Conservation (phyloP, 2,113 vertebrate genomes). For the Polyodon spathula region DNA sequence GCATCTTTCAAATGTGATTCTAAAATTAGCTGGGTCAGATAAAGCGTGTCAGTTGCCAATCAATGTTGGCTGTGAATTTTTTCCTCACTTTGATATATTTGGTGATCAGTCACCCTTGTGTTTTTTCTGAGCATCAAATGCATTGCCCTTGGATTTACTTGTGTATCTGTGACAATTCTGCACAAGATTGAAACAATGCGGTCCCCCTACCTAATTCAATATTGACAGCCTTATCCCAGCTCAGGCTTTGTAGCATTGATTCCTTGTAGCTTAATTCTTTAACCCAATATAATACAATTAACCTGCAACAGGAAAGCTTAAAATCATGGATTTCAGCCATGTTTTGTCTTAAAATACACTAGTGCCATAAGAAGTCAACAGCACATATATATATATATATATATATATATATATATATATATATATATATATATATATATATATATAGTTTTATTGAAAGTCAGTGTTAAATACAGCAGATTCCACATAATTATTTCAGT, state of each 20-base stretch:
- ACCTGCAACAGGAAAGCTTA: conserved; percentile 6
- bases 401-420: too few species aligned
- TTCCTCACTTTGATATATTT: background rate
- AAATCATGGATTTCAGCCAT: background rate
- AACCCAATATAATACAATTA: conserved; percentile 7
- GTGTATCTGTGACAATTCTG: too few species aligned
- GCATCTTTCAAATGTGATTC: too few species aligned
- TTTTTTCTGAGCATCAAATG: background rate
- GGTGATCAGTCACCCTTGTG: background rate
- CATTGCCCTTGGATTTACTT: background rate
- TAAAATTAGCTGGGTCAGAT: background rate
- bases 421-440: too few species aligned
- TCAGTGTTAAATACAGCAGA: too few species aligned
- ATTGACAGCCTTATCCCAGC: background rate
- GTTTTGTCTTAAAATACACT: background rate
- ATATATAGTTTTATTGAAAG: too few species aligned
- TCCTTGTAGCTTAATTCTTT: background rate
- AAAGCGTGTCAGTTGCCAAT: background rate
- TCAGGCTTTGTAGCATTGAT: background rate
- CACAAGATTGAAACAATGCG: background rate
- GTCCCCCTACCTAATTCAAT: background rate
- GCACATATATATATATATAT: too few species aligned
- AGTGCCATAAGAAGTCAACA: background rate
- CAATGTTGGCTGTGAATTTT: background rate
- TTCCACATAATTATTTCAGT: too few species aligned